Percentiles rank a stretch among this genome's conserved stretches.
These are phyloP conservation scores for Vulpes vulpes DNA, from an alignment of 2,113 vertebrate species.

Conservation along the genomic window DNA sequence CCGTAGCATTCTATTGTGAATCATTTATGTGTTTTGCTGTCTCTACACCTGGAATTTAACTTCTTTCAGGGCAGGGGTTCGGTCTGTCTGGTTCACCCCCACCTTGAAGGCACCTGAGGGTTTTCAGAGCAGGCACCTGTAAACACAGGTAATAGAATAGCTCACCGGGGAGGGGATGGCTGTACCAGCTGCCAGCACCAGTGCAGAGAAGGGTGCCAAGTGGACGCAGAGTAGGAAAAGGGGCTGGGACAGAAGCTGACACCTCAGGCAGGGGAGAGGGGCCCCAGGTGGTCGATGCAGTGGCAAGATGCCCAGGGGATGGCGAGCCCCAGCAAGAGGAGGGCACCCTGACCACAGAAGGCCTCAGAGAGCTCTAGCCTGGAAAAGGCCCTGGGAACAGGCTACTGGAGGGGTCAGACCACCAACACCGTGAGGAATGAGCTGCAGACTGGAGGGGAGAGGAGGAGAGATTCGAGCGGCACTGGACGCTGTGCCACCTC, in stretches of 20 bases:
- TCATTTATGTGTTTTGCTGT: background rate
- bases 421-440: background rate
- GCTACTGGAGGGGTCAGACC: background rate
- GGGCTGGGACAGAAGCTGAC: background rate
- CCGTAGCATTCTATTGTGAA: background rate
- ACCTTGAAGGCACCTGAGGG: background rate
- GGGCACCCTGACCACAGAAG: background rate
- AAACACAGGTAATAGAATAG: background rate
- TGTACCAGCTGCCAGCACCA: background rate
- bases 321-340: background rate
- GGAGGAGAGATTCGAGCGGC: background rate
- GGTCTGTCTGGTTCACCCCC: background rate
- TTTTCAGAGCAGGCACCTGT: no score
- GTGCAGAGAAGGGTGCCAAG: no score
- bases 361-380: background rate
- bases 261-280: background rate
- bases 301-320: background rate
- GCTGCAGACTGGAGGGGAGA: background rate
- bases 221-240: background rate
- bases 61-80: background rate
- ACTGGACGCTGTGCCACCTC: background rate
- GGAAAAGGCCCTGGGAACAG: background rate
- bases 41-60: background rate
- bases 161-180: background rate
- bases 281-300: accelerated